Evolutionary conservation across 2,113 vertebrate species (phyloP).

Genomic region (Tinamus guttatus): DNA sequence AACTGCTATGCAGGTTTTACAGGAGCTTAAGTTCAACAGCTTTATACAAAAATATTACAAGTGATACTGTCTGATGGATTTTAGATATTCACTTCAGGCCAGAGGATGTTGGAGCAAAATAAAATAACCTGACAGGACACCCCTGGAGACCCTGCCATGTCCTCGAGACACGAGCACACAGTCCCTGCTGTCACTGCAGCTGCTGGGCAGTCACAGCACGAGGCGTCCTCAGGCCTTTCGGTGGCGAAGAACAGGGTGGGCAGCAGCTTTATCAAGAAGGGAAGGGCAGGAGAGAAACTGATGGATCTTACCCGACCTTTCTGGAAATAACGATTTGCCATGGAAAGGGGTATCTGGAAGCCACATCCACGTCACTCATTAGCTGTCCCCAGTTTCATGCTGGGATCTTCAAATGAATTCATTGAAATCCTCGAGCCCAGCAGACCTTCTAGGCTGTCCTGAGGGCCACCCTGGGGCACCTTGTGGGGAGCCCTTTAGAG

Average conservation of each 20-base stretch:
- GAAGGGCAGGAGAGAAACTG: background rate
- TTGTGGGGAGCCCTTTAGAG: too few relatives aligned
- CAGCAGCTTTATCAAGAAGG: background rate
- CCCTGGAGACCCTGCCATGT: conserved; percentile 34
- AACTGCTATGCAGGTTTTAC: conserved; percentile 46
- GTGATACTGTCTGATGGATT: conserved; percentile 61
- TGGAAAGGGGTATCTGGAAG: background rate
- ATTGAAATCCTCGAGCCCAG: background rate
- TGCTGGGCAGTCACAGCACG: background rate
- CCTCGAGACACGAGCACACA: background rate
- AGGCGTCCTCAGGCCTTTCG: background rate
- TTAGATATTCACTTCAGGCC: conserved; percentile 63
- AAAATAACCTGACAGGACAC: conserved; percentile 49
- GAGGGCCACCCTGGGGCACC: too few relatives aligned
- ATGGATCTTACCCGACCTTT: background rate
- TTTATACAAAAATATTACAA: conserved; percentile 74
- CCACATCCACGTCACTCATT: background rate
- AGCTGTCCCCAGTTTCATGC: background rate
- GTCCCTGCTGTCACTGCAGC: background rate
- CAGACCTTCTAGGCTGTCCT: background rate
- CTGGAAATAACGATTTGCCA: background rate
- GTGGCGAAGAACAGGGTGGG: conserved; percentile 26
- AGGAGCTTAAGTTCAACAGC: conserved; percentile 55
- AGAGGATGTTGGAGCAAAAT: conserved; percentile 34
- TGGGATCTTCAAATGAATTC: background rate